A percentile compares a stretch with the other conserved stretches of the same genome.
Evolutionary conservation across 2,888 invertebrate species (phyloP).

Genomic region (Deroplatys truncata): DNA sequence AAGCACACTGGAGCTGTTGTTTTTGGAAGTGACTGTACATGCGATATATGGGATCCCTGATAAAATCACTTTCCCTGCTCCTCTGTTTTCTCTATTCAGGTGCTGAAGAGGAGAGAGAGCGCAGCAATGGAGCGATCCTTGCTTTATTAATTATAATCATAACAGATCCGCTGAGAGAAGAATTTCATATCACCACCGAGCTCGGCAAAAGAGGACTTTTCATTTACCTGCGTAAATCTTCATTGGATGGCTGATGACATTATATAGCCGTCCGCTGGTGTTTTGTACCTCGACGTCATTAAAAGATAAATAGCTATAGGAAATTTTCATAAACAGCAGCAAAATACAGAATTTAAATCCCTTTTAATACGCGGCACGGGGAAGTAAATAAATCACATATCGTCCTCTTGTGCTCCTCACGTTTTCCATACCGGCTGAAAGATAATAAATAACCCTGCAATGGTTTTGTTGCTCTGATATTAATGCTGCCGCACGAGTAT

Average conservation of each 20-base stretch:
- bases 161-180: not conserved
- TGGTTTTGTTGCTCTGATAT: not conserved
- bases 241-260: not conserved
- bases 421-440: not conserved
- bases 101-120: not conserved
- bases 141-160: slow-evolving; percentile 20
- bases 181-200: not conserved
- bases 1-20: not conserved
- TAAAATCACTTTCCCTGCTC: not conserved
- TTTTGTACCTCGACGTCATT: not conserved
- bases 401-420: not conserved
- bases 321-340: not conserved
- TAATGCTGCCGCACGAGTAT: not conserved
- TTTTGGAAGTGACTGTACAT: not conserved
- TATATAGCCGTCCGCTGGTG: not conserved
- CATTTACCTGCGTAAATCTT: not conserved
- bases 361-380: not conserved
- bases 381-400: not conserved
- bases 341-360: not conserved
- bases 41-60: not conserved
- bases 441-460: not conserved
- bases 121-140: not conserved
- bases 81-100: not conserved
- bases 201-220: not conserved
- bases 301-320: not conserved